These are phyloP conservation scores for Grus americana DNA, from an alignment of 2,113 vertebrate species.

Conservation along the genomic window DNA sequence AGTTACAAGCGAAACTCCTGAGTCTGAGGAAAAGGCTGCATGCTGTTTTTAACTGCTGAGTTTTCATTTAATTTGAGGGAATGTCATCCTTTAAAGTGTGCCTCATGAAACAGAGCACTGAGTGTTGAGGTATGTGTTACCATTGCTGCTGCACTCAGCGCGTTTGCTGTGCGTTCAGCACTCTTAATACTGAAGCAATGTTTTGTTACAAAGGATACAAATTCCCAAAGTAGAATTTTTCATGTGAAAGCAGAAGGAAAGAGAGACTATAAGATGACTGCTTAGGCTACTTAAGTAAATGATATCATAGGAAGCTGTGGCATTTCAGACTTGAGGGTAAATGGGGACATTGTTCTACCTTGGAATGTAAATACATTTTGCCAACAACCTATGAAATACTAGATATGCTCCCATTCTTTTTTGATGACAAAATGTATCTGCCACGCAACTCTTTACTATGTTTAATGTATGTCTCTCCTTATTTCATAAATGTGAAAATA, in stretches of 20 bases:
- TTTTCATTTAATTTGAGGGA: neutral
- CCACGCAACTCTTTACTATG: neutral
- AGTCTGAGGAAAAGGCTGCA: neutral
- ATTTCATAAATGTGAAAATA: neutral
- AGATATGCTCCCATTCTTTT: neutral
- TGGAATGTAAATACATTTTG: conserved; percentile 19
- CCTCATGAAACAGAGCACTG: neutral
- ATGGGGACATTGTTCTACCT: neutral
- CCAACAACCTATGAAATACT: neutral
- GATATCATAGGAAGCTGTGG: neutral
- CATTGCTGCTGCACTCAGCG: conserved; percentile 25
- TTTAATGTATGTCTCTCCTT: neutral
- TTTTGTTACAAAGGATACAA: conserved; percentile 45
- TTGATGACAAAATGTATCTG: conserved; percentile 8
- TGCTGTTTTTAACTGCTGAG: neutral
- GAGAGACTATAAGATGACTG: neutral
- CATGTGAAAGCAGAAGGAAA: conserved; percentile 17
- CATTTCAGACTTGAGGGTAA: conserved; percentile 4
- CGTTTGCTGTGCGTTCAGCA: conserved; percentile 38
- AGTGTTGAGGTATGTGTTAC: neutral
- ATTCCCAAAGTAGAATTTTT: neutral
- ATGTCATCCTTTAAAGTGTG: neutral
- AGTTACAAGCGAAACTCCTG: neutral
- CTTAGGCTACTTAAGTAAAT: neutral
- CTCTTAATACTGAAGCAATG: conserved; percentile 10